phyloP scores from a whole-genome alignment of 2,888 invertebrate genomes.

The Dusona sp. region DNA sequence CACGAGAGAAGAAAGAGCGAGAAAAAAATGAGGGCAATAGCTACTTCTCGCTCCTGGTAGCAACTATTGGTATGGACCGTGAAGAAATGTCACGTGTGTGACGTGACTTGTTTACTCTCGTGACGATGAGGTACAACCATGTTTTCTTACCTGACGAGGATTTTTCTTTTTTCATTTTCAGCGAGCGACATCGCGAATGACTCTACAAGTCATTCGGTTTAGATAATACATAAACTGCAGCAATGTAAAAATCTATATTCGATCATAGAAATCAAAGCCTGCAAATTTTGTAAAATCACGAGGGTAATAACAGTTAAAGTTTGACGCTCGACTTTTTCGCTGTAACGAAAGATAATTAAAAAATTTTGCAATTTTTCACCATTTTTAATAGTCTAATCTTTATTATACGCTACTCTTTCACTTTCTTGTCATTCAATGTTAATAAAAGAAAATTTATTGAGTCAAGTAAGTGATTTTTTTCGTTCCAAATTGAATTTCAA shows the following conservation, averaged over 20 bases:
- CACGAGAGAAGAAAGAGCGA: slow-evolving; percentile 22
- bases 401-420: not conserved
- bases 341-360: not conserved
- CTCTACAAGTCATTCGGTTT: not conserved
- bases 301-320: not conserved
- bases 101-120: slow-evolving; percentile 58
- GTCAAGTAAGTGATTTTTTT: not conserved
- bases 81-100: slow-evolving; percentile 62
- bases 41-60: slow-evolving; percentile 46
- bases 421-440: not conserved
- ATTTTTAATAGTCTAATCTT: not conserved
- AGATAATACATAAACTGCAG: not conserved
- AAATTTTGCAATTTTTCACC: not conserved
- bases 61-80: slow-evolving; percentile 65
- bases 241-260: too few species aligned
- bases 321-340: not conserved
- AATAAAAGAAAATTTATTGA: not conserved
- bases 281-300: too few species aligned
- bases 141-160: not conserved
- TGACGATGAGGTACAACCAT: slow-evolving; percentile 30
- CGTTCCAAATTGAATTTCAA: not conserved
- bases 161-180: not conserved
- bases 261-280: too few species aligned
- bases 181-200: not conserved
- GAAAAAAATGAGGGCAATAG: slow-evolving; percentile 39